Evolutionary conservation across 2,797 vertebrate species (phyloP).

Genomic region (Fratercula arctica): DNA sequence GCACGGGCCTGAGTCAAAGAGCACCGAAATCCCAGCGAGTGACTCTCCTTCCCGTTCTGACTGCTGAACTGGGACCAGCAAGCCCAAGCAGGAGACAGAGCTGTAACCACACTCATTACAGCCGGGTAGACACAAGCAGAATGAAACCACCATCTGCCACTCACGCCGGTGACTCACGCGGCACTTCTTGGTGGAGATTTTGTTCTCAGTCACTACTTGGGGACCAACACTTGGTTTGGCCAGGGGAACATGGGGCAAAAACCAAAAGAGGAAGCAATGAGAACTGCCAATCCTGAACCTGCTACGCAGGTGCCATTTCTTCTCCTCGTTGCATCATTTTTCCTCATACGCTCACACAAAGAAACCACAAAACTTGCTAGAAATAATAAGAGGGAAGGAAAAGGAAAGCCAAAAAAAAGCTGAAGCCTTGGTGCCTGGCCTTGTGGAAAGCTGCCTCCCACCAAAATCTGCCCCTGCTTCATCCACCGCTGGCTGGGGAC

Average conservation of each 20-base stretch:
- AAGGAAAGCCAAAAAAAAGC: neutral
- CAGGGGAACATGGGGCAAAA: neutral
- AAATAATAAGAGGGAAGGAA: neutral
- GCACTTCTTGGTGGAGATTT: neutral
- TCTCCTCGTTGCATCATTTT: rapidly evolving
- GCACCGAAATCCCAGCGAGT: neutral
- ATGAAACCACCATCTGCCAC: neutral
- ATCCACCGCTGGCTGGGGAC: neutral
- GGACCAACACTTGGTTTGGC: neutral
- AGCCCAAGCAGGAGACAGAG: neutral
- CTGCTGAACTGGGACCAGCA: neutral
- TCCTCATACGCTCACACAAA: neutral
- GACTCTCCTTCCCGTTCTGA: neutral
- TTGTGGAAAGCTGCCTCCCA: neutral
- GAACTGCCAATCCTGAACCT: rapidly evolving
- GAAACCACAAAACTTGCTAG: neutral
- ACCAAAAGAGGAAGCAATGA: neutral
- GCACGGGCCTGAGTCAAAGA: neutral
- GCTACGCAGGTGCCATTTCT: rapidly evolving
- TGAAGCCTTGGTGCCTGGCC: neutral
- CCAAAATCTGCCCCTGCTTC: neutral
- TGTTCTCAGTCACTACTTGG: neutral
- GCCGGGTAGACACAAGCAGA: neutral
- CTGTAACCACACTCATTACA: neutral
- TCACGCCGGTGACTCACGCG: neutral